Conservation (phyloP, 2,888 invertebrate species). For the Hermaeophaga mercurialis region DNA sequence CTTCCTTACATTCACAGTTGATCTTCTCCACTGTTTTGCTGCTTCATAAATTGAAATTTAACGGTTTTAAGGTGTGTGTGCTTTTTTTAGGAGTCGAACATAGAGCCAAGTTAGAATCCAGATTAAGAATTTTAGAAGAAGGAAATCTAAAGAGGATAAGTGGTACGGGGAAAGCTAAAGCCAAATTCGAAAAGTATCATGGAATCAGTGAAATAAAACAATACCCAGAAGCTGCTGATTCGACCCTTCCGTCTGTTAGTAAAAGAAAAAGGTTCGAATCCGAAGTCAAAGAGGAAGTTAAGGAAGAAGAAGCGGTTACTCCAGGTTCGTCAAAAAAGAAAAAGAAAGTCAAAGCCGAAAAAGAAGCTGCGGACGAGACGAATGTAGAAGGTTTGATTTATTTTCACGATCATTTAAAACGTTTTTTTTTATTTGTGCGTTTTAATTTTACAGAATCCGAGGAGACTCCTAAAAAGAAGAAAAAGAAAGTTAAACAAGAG, state of each 20-base stretch:
- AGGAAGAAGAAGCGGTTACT: constrained; percentile 32
- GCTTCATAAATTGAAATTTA: no score
- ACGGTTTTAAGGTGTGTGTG: no score
- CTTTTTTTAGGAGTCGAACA: constrained; percentile 73
- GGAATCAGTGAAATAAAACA: constrained; percentile 82
- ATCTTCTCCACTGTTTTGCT: no score
- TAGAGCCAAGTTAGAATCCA: constrained; percentile 84
- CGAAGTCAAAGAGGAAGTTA: constrained; percentile 47
- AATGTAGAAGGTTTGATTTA: constrained; percentile 30
- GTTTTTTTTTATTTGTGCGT: background rate
- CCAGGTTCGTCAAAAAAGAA: constrained; percentile 22
- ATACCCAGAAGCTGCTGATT: constrained; percentile 78
- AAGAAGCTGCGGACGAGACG: constrained; percentile 35
- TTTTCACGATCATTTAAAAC: background rate
- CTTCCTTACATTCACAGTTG: no score
- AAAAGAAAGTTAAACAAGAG: constrained; percentile 46
- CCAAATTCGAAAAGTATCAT: constrained; percentile 93
- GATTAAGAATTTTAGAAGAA: constrained; percentile 81
- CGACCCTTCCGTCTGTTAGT: constrained; percentile 69
- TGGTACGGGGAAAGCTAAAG: constrained; percentile 86
- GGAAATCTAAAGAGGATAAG: constrained; percentile 82
- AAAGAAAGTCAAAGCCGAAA: constrained; percentile 29
- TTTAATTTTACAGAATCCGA: constrained; percentile 25
- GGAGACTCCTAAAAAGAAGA: constrained; percentile 49
- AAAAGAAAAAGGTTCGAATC: constrained; percentile 67